A percentile compares a stretch with the other conserved stretches of the same genome.
phyloP scores from a whole-genome alignment of 2,888 invertebrate genomes.

The Dorcus hopei region DNA sequence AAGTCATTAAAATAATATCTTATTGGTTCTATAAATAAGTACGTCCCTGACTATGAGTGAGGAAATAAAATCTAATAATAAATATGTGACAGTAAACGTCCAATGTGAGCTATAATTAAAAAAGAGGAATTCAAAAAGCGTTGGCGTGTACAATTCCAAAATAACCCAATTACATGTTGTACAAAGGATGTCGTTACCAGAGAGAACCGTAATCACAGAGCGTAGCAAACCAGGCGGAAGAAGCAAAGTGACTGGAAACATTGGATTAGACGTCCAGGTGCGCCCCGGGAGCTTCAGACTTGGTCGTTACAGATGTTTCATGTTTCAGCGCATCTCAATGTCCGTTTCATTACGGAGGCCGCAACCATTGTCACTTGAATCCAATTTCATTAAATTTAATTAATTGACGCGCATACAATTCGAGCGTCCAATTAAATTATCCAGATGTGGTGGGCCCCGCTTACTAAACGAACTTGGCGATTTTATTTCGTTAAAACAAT shows the following conservation, averaged over 20 bases:
- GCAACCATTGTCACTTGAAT: neutral
- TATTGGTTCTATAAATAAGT: no score
- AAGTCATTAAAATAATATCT: no score
- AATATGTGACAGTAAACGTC: neutral
- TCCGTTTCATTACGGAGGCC: neutral
- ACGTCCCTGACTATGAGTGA: no score
- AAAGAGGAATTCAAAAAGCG: conserved; percentile 14
- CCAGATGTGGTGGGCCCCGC: no score
- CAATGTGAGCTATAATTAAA: conserved; percentile 9
- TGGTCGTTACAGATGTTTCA: neutral
- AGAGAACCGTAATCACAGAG: neutral
- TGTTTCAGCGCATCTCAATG: neutral
- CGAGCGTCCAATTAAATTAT: neutral
- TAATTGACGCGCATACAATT: neutral
- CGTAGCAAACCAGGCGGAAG: neutral
- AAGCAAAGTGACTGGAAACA: neutral
- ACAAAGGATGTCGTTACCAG: conserved; percentile 2
- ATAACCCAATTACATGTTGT: conserved; percentile 18
- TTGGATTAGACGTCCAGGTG: neutral
- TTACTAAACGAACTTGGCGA: no score
- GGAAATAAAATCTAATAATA: no score
- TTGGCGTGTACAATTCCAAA: conserved; percentile 21
- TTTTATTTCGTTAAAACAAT: no score
- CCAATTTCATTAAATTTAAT: neutral
- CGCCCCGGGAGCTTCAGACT: neutral